Base-by-base conservation (phyloP, 1,140 invertebrate genomes). In the Pseudachorutes palmiensis region DNA sequence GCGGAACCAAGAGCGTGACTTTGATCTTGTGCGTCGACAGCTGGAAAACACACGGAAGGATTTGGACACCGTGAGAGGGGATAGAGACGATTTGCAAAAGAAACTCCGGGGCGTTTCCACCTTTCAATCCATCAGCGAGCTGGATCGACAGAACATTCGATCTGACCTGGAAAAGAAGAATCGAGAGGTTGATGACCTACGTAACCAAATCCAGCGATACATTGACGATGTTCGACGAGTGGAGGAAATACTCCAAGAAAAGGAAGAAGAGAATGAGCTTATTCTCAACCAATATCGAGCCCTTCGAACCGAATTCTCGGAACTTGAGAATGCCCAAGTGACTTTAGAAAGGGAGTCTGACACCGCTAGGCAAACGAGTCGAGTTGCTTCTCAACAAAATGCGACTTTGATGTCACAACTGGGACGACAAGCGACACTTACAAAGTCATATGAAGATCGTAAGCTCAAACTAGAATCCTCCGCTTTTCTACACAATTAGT, bases 191-290 rank as follows among this genome's bases (percentile, higher is more conserved):
- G 69, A 65, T 30, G 70, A 73, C 1, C 41, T 73, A 26, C 67
- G 66, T 60, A 65, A 33, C 31, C 67, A 73, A 30, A 26, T 73
- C 22, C 72, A 73, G 45, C 68, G 65, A n/a, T 73, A 73, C 33
- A 66, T 73, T 59, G 72, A 71, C 28, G 72, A 73, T 67, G 72
- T 73, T 19, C 61, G 72, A 33, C 26, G 70, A 45, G 70, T 71
- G 51, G 72, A 73, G 41, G 72, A 71, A 0, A 32, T 73, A 9
- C 67, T 73, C 30, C 19, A 64, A 5, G 36, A 69, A 41, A 73
- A 73, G 69, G 72, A 73, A 24, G 69, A 73, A 61, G 72, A 73
- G 57, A 29, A 70, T 58, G 62, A 71, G 45, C 32, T n/a, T 1
- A 19, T 71, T n/a, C 58, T 73, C n/a, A 62, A 70, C 24, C 70